Base-by-base conservation (phyloP, 2,888 invertebrate species). In the Sphaerophoria rueppellii region DNA sequence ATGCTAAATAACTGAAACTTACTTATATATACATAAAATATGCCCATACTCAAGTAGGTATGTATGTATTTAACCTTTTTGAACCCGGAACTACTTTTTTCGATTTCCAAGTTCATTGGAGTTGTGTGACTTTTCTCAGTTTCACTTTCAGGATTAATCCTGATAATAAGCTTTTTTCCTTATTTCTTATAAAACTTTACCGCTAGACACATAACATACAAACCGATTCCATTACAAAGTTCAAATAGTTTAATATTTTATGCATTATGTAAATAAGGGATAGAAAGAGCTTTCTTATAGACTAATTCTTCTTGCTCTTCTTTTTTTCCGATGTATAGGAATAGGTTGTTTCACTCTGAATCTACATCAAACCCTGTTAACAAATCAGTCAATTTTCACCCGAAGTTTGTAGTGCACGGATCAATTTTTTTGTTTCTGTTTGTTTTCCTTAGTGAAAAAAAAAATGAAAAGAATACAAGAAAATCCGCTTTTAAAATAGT, bases 101-200 rank as follows among this genome's bases (percentile, higher is more conserved):
- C 24, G 24, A 24, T 83, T 82, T 60, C 67, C 83, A 83, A 83
- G 83, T 83, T 83, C 83, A 83, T 46, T 79, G 83, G 55, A 79
- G 83, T 79, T 79, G 43, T 65, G 70, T 82, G 58, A 70, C 78
- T 79, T 71, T 75, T 80, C 69, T 71, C 61, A 76, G 46, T 83
- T 83, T 83, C 83, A 83, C 83, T 83, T 83, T 83, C 80, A 32
- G 9, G 52, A 35, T 48, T 37, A 35, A 5, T n/a, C n/a, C n/a
- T n/a, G n/a, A 50, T 12, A 34, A 0, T 35, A 35, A 65, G 35
- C 14, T 71, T 60, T 57, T 67, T 16, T 46, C 37, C 60, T 37
- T 54, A 6, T 12, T 37, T 67, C 55, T 60, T 60, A 75, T 72
- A 50, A 37, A 67, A 67, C 50, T 65, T 70, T 57, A 65, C 52